Evolutionary conservation across 2,888 invertebrate species (phyloP), one percentile per base, ranked within the genome.

Genomic region (Apamea sordens): DNA sequence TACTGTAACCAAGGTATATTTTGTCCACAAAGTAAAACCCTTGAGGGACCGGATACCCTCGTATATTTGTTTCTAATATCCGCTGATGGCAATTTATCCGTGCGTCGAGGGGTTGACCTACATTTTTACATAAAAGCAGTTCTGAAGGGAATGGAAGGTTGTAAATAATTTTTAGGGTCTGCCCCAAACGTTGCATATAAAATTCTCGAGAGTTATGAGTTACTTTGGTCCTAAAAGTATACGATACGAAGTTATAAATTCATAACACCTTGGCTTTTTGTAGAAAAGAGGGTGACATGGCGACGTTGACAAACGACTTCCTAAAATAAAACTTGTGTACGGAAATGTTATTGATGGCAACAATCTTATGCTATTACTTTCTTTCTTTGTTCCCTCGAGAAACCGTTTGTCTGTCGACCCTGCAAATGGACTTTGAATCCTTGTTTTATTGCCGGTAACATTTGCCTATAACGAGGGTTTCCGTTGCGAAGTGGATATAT

Each of bases 241-340:
- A 82, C 56, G 21, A 84, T 69, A 83, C 44, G 13, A 64, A 47
- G 81, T 89, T 87, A 82, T 87, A 89, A 86, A 90, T 87, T 87
- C 84, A 84, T 86, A 88, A 82, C 83, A 82, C 81, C 79, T 86
- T 82, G 53, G 63, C 80, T 86, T 80, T 84, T 85, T 80, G 86
- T 79, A 36, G 72, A 44, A 73, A 68, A 68, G 61, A 59, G 81
- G 82, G 80, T 81, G 83, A 74, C 79, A 79, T 68, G 86, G 73
- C 68, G 81, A 85, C 81, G 73, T 88, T 86, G 89, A 89, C 79
- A 86, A 87, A 90, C 79, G 86, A 82, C 82, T 85, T 88, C 83
- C 76, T 79, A 82, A 83, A 89, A 89, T 77, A 89, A 86, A 85
- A 84, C 84, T 67, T 77, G 80, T 80, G 76, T 85, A 83, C 75